These are phyloP conservation scores for Alethe castanea DNA, from an alignment of 2,113 vertebrate species.

Conservation along the genomic window DNA sequence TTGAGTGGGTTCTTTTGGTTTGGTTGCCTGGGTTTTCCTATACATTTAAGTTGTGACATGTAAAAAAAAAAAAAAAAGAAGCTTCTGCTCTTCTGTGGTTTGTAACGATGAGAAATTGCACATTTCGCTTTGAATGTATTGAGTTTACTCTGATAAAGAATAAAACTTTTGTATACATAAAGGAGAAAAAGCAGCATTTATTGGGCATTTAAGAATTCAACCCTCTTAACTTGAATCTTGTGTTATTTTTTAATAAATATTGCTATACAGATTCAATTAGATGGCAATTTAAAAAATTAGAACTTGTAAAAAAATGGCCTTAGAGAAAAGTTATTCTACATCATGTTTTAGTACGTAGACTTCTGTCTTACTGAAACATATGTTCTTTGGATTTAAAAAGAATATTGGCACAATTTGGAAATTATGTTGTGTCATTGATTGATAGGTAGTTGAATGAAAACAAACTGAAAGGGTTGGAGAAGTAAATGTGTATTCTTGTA, in stretches of 20 bases:
- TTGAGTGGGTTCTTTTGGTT: background rate
- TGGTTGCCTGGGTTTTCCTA: background rate
- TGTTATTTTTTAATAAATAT: constrained; percentile 48
- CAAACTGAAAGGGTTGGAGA: constrained; percentile 60
- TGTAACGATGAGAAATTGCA: background rate
- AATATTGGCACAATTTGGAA: constrained; percentile 80
- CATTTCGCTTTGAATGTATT: background rate
- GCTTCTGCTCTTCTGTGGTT: background rate
- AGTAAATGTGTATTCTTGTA: constrained; percentile 46
- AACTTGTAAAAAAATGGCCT: constrained; percentile 62
- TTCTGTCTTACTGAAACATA: constrained; percentile 71
- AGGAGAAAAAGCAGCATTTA: constrained; percentile 35
- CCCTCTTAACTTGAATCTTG: constrained; percentile 49
- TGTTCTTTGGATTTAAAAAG: constrained; percentile 63
- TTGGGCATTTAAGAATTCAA: constrained; percentile 14
- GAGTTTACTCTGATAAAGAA: constrained; percentile 8
- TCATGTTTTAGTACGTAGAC: constrained; percentile 82
- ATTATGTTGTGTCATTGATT: constrained; percentile 73
- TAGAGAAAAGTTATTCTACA: constrained; percentile 61
- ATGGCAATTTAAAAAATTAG: constrained; percentile 23
- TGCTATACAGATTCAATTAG: constrained; percentile 59
- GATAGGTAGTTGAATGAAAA: constrained; percentile 75
- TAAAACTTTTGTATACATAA: background rate
- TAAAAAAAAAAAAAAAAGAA: background rate
- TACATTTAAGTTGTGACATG: background rate